Conservation (phyloP, 2,113 vertebrate genomes). For the Neogale vison region DNA sequence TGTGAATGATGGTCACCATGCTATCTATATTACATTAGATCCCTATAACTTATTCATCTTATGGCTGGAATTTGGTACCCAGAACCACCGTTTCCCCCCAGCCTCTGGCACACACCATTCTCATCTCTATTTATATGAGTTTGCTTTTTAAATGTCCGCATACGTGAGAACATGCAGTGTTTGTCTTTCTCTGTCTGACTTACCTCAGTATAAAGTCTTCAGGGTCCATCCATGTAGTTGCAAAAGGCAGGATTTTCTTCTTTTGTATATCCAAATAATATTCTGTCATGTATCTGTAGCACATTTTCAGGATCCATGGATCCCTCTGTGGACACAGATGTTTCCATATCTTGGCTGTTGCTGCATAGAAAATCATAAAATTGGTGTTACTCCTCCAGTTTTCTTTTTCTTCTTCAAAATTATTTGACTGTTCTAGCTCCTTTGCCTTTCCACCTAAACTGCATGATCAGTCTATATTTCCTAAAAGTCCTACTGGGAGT, state of each 20-base stretch:
- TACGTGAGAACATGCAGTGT: not conserved
- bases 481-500: not conserved
- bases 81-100: not conserved
- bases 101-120: not conserved
- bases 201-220: not conserved
- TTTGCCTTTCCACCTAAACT: not conserved
- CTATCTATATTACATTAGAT: not conserved
- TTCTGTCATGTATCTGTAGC: not conserved
- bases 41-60: not conserved
- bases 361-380: not conserved
- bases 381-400: not conserved
- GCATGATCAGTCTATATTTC: not conserved
- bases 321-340: not conserved
- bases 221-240: not conserved
- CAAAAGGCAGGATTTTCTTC: not conserved
- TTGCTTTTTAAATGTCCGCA: not conserved
- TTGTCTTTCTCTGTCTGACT: not conserved
- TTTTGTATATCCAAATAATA: not conserved
- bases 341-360: not conserved
- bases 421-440: not conserved
- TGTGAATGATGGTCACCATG: not conserved
- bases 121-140: not conserved
- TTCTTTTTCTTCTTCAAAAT: not conserved
- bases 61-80: not conserved
- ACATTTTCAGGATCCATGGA: not conserved